Percentiles rank a stretch among this genome's conserved stretches.
phyloP scores from a whole-genome alignment of 2,888 invertebrate genomes.

The Stenodema calcarata region DNA sequence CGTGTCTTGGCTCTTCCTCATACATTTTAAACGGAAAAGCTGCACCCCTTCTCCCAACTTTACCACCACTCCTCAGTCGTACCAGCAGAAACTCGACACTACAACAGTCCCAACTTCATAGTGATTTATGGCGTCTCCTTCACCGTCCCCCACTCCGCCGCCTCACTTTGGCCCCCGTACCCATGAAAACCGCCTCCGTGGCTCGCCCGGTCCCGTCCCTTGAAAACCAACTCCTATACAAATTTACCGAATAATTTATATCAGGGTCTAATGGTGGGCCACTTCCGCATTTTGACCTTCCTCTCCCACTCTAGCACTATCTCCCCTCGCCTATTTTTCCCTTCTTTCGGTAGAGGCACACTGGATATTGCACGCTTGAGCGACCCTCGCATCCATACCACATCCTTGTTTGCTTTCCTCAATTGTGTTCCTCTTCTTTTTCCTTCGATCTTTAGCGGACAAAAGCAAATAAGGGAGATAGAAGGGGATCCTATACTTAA shows the following conservation, averaged over 20 bases:
- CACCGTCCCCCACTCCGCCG: too few relatives aligned
- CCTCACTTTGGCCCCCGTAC: not conserved
- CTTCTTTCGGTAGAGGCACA: not conserved
- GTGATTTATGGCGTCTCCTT: slow-evolving; percentile 16
- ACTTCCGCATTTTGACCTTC: slow-evolving; percentile 29
- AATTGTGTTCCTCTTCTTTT: slow-evolving; percentile 3
- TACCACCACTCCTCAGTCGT: not conserved
- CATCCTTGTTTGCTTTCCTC: slow-evolving; percentile 23
- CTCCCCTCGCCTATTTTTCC: not conserved
- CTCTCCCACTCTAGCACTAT: not conserved
- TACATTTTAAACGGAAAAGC: slow-evolving; percentile 24
- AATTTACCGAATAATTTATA: slow-evolving; percentile 37
- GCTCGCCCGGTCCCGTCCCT: not conserved
- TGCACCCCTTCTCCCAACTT: not conserved
- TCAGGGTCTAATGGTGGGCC: slow-evolving; percentile 33
- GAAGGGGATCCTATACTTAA: not conserved
- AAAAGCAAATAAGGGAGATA: not conserved
- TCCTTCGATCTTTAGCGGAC: not conserved
- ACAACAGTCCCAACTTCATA: slow-evolving; percentile 17
- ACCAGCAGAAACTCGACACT: not conserved
- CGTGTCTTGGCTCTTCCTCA: slow-evolving; percentile 24
- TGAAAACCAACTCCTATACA: slow-evolving; percentile 9
- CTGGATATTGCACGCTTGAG: slow-evolving; percentile 17
- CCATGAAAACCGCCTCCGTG: slow-evolving; percentile 14
- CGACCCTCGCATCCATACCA: not conserved